Conservation (phyloP, 2,113 vertebrate genomes). For the Pterophyllum scalare region DNA sequence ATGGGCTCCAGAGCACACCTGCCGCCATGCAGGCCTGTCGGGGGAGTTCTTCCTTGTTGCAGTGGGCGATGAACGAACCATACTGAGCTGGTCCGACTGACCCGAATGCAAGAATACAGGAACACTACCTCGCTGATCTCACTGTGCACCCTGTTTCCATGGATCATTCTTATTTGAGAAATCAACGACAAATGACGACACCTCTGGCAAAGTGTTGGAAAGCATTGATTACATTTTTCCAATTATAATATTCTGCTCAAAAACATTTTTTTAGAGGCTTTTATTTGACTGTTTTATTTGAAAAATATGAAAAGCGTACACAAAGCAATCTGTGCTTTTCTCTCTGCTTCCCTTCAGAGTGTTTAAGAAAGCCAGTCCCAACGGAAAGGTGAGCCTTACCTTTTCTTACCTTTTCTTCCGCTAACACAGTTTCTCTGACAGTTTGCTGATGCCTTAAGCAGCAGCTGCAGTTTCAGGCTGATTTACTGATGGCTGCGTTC, state of each 20-base stretch:
- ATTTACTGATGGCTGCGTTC: background rate
- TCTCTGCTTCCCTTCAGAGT: constrained; percentile 80
- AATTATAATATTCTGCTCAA: background rate
- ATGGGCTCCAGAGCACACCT: too few relatives aligned
- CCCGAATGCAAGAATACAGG: too few relatives aligned
- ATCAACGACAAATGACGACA: too few relatives aligned
- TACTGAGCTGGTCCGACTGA: too few relatives aligned
- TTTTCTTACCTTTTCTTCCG: background rate
- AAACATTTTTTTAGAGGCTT: background rate
- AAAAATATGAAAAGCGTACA: rapidly evolving
- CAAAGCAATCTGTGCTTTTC: background rate
- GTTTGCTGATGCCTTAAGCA: background rate
- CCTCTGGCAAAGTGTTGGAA: too few relatives aligned
- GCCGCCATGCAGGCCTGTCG: too few relatives aligned
- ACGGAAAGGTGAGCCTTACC: constrained; percentile 81
- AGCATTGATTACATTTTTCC: too few relatives aligned
- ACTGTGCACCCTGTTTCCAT: background rate
- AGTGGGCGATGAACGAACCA: too few relatives aligned
- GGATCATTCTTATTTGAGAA: background rate
- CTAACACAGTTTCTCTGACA: background rate
- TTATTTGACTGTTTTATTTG: background rate
- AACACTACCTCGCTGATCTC: too few relatives aligned
- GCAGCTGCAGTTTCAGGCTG: background rate
- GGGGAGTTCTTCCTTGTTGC: too few relatives aligned
- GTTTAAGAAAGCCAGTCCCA: constrained; percentile 92